These are phyloP conservation scores for Cacatua alba DNA, from an alignment of 2,113 vertebrate genomes.

Conservation along the genomic window DNA sequence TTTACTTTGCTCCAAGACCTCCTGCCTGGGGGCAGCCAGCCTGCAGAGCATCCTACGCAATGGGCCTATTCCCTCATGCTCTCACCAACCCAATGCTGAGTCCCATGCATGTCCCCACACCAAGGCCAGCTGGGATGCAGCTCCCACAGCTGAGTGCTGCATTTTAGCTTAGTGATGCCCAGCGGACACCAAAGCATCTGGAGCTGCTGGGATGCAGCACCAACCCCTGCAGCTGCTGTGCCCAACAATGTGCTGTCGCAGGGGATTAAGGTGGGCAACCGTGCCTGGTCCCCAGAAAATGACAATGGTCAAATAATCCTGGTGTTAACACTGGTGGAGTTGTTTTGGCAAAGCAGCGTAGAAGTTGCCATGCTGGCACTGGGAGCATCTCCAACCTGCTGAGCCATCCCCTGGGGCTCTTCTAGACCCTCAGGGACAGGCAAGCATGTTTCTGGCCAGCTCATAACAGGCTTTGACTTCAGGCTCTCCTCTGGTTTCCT, in stretches of 20 bases:
- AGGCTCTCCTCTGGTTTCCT: neutral
- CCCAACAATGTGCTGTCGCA: accelerated
- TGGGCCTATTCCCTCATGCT: accelerated
- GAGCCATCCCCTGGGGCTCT: neutral
- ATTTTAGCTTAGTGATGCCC: neutral
- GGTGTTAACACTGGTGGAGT: neutral
- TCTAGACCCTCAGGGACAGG: neutral
- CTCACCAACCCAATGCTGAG: neutral
- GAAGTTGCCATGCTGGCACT: neutral
- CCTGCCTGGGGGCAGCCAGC: neutral
- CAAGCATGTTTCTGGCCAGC: accelerated
- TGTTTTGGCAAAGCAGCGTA: neutral
- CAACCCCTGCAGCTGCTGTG: neutral
- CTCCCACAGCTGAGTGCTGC: accelerated
- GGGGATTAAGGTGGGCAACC: neutral
- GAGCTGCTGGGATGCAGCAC: neutral
- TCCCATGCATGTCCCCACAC: accelerated
- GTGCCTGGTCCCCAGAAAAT: neutral
- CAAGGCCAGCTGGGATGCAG: neutral
- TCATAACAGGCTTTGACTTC: neutral
- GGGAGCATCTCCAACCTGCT: accelerated
- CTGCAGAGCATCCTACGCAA: neutral
- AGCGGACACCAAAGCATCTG: neutral
- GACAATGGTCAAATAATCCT: neutral
- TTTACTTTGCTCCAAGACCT: neutral